Conservation (phyloP, 2,888 invertebrate species). For the Sinohyriopsis cumingii region DNA sequence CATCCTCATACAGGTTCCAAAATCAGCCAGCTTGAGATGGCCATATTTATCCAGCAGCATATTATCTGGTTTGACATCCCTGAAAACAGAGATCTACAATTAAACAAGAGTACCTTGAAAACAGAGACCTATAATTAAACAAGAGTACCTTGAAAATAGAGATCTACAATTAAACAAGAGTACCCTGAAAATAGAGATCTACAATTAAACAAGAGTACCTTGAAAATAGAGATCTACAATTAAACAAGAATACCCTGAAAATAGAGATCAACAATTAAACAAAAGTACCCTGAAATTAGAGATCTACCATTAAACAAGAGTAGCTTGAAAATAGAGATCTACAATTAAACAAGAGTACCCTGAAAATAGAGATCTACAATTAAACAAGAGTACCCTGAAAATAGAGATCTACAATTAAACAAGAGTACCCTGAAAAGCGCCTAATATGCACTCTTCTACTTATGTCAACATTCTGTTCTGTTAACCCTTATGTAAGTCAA, state of each 20-base stretch:
- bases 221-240: neutral
- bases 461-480: too few relatives aligned
- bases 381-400: neutral
- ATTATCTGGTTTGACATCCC: slow-evolving; percentile 99
- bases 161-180: too few relatives aligned
- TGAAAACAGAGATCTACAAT: slow-evolving; percentile 73
- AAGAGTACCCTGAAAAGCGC: too few relatives aligned
- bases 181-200: too few relatives aligned
- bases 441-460: too few relatives aligned
- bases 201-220: too few relatives aligned
- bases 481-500: too few relatives aligned
- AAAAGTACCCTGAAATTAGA: neutral
- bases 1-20: slow-evolving; percentile 99
- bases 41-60: slow-evolving; percentile 96
- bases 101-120: slow-evolving; percentile 74
- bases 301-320: neutral
- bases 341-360: neutral
- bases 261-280: neutral
- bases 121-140: neutral
- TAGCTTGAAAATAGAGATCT: too few relatives aligned
- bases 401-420: neutral
- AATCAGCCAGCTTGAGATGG: slow-evolving; percentile 98
- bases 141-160: too few relatives aligned
- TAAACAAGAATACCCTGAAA: neutral
- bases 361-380: neutral